These are phyloP conservation scores for Phaetusa simplex DNA, from an alignment of 2,113 vertebrate genomes.

Conservation along the genomic window DNA sequence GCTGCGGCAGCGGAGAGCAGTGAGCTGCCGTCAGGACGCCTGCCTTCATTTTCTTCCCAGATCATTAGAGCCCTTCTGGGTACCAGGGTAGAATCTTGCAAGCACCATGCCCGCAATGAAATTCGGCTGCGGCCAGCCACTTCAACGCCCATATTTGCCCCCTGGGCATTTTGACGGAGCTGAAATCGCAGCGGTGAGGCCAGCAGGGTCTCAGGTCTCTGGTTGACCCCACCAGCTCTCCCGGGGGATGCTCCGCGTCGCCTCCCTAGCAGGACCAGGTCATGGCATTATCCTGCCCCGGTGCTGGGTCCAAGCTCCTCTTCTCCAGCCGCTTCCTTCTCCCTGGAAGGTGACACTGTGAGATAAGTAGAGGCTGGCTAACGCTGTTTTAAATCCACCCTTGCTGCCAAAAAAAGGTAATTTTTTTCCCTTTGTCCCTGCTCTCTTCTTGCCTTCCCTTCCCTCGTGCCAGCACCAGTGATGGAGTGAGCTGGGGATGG, in stretches of 20 bases:
- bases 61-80: background rate
- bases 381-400: background rate
- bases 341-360: background rate
- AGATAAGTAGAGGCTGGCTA: background rate
- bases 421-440: background rate
- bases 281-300: background rate
- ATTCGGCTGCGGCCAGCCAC: background rate
- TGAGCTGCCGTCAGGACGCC: background rate
- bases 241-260: background rate
- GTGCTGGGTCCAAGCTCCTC: background rate
- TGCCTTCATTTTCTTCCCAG: background rate
- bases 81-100: background rate
- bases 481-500: fast-evolving
- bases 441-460: background rate
- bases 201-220: fast-evolving
- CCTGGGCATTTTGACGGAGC: background rate
- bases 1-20: background rate
- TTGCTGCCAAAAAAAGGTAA: background rate
- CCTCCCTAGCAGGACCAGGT: background rate
- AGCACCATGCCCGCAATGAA: background rate
- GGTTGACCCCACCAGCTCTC: background rate
- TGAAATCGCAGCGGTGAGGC: background rate
- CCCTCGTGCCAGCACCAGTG: background rate
- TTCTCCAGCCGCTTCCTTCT: background rate
- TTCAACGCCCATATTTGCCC: fast-evolving